Evolutionary conservation across 2,797 vertebrate genomes (phyloP).

Genomic region (Triplophysa yarkandensis): DNA sequence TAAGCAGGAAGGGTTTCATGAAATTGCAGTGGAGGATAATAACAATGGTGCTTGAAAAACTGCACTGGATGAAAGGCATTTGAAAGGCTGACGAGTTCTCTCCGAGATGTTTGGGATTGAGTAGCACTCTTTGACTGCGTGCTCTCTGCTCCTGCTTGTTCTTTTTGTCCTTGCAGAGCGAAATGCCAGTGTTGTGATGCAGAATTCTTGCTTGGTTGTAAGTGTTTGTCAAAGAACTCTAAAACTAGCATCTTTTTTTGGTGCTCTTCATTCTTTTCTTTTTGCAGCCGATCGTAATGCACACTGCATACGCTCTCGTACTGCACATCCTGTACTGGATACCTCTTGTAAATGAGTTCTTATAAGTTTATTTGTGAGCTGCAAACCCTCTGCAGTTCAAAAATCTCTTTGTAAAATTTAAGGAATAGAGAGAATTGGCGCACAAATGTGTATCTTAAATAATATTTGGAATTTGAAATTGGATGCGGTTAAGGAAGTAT

Average conservation of each 20-base stretch:
- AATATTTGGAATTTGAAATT: no score
- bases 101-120: slow-evolving; percentile 41
- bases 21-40: slow-evolving; percentile 54
- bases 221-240: background rate
- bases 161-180: slow-evolving; percentile 36
- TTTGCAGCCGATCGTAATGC: background rate
- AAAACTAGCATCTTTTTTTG: background rate
- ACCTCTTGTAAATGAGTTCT: background rate
- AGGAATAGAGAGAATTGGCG: background rate
- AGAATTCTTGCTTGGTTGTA: slow-evolving; percentile 21
- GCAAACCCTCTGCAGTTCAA: background rate
- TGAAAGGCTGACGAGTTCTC: slow-evolving; percentile 58
- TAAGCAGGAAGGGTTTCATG: slow-evolving; percentile 57
- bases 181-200: slow-evolving; percentile 29
- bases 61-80: slow-evolving; percentile 48
- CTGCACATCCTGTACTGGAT: background rate
- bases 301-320: background rate
- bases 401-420: background rate
- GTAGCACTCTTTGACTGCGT: slow-evolving; percentile 24
- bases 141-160: background rate
- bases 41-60: slow-evolving; percentile 51
- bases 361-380: background rate
- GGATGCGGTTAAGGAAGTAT: no score
- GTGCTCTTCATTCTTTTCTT: background rate
- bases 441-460: no score